phyloP scores from a whole-genome alignment of 1,140 invertebrate genomes.

The Apis laboriosa region DNA sequence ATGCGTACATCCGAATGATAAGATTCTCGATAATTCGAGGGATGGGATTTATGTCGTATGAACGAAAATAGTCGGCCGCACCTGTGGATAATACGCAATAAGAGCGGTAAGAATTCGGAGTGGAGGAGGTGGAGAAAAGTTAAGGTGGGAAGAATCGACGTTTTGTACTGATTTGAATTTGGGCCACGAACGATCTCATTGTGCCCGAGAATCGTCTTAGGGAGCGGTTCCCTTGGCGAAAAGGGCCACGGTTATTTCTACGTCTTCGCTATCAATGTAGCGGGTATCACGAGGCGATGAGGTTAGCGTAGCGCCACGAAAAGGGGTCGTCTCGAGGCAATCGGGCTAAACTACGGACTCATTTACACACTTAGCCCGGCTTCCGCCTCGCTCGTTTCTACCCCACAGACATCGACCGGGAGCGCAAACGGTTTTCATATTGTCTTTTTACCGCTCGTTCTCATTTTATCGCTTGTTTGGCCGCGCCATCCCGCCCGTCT shows the following conservation, averaged over 20 bases:
- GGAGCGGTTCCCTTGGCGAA: slow-evolving; percentile 48
- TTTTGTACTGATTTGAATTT: slow-evolving; percentile 63
- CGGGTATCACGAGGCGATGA: slow-evolving; percentile 47
- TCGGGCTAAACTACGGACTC: slow-evolving; percentile 78
- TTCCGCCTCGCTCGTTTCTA: slow-evolving; percentile 68
- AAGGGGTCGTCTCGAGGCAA: slow-evolving; percentile 73
- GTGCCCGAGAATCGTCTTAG: slow-evolving; percentile 60
- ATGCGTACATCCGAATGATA: too few species aligned
- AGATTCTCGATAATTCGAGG: too few species aligned
- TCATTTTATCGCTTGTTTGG: slow-evolving; percentile 81
- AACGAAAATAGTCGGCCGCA: neutral
- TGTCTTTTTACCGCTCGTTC: slow-evolving; percentile 81
- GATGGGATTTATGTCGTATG: too few species aligned
- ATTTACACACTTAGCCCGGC: slow-evolving; percentile 78
- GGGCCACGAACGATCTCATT: slow-evolving; percentile 62
- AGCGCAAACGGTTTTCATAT: slow-evolving; percentile 80
- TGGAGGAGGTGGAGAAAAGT: slow-evolving; percentile 22
- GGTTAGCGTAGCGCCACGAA: slow-evolving; percentile 67
- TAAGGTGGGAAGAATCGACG: neutral
- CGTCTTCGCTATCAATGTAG: slow-evolving; percentile 56
- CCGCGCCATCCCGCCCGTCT: slow-evolving; percentile 50
- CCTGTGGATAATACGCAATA: slow-evolving; percentile 21
- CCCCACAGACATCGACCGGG: slow-evolving; percentile 41
- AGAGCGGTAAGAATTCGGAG: neutral
- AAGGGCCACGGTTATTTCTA: slow-evolving; percentile 63